Percentiles rank a stretch among this genome's conserved stretches.
These are phyloP conservation scores for Elephas maximus DNA, from an alignment of 2,113 vertebrate species.

Conservation along the genomic window DNA sequence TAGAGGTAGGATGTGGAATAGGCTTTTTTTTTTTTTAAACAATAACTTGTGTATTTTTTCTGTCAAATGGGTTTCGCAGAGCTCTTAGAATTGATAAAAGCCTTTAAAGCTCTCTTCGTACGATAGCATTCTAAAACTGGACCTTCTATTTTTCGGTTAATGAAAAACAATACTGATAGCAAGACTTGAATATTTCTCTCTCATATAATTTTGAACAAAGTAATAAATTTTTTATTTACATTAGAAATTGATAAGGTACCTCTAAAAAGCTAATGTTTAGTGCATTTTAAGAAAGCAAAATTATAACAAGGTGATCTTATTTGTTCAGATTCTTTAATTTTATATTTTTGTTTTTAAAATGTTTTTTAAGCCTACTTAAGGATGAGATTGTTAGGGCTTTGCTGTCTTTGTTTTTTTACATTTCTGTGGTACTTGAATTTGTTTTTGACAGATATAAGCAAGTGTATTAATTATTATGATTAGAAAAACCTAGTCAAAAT, in stretches of 20 bases:
- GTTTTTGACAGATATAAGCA: neutral
- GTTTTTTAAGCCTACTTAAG: neutral
- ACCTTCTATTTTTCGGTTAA: slow-evolving; percentile 10
- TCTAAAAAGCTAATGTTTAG: neutral
- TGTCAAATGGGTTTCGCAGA: slow-evolving; percentile 68
- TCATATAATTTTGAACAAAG: slow-evolving; percentile 17
- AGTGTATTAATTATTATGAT: neutral
- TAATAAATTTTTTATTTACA: slow-evolving; percentile 18
- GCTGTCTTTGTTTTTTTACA: neutral
- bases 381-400: neutral
- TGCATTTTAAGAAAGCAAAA: slow-evolving; percentile 45
- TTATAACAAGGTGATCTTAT: neutral
- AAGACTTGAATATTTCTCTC: slow-evolving; percentile 3
- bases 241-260: slow-evolving; percentile 38
- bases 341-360: slow-evolving; percentile 35
- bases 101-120: slow-evolving; percentile 69
- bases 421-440: slow-evolving; percentile 48
- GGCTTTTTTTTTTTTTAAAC: slow-evolving; percentile 46
- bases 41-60: slow-evolving; percentile 59
- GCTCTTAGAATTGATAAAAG: slow-evolving; percentile 73
- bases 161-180: slow-evolving; percentile 35
- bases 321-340: slow-evolving; percentile 1
- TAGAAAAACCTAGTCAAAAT: slow-evolving; percentile 40
- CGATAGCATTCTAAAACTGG: slow-evolving; percentile 45
- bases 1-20: neutral